Evolutionary conservation across 1,140 invertebrate species (phyloP).

Genomic region (Cecropterus lyciades): DNA sequence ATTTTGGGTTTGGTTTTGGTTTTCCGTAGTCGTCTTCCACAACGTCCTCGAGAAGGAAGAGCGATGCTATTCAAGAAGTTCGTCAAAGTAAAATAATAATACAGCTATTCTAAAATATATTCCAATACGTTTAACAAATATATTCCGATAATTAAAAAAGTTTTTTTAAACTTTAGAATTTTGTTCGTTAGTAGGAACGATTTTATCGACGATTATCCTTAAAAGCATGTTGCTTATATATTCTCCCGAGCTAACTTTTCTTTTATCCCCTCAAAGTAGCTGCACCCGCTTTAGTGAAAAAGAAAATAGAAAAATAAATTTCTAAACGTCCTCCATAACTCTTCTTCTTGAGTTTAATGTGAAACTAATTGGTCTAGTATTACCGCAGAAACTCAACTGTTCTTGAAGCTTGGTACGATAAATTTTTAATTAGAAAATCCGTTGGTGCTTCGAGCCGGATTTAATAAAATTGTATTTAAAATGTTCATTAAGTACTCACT

Average conservation of each 20-base stretch:
- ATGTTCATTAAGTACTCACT: too few relatives aligned
- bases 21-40: too few relatives aligned
- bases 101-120: too few relatives aligned
- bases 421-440: constrained; percentile 3
- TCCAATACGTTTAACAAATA: too few relatives aligned
- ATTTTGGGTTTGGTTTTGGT: too few relatives aligned
- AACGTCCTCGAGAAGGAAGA: too few relatives aligned
- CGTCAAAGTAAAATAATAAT: too few relatives aligned
- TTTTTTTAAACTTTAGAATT: too few relatives aligned
- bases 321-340: constrained; percentile 1
- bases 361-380: constrained; percentile 23
- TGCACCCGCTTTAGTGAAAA: not conserved
- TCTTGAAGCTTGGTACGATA: not conserved
- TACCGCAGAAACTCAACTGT: constrained; percentile 1
- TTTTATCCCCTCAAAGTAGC: not conserved
- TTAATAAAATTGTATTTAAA: not conserved
- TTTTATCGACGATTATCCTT: not conserved
- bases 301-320: constrained; percentile 13
- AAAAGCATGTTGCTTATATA: not conserved
- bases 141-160: too few relatives aligned
- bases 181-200: too few relatives aligned
- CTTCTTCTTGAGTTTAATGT: constrained; percentile 19
- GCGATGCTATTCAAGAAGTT: too few relatives aligned
- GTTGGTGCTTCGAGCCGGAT: not conserved
- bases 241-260: not conserved